Conservation (phyloP, 2,888 invertebrate genomes). For the Gryllus longicercus region DNA sequence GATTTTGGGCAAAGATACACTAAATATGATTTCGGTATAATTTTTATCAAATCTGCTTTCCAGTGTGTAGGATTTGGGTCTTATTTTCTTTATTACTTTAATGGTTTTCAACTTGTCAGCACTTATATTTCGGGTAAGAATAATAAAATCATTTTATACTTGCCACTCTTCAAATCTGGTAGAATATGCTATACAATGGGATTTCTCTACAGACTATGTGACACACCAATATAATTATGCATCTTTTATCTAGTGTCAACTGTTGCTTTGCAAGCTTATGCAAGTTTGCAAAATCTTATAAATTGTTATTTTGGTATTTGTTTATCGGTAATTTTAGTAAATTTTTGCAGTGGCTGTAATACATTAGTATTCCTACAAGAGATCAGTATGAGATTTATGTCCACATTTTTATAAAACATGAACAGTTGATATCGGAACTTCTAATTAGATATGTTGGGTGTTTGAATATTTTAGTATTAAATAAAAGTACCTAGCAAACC, state of each 20-base stretch:
- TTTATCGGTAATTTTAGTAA: neutral
- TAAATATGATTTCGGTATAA: conserved; percentile 4
- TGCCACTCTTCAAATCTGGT: no score
- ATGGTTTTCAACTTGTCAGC: conserved; percentile 85
- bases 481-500: neutral
- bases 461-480: neutral
- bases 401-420: conserved; percentile 77
- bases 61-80: conserved; percentile 85
- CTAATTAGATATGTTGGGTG: neutral
- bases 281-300: conserved; percentile 50
- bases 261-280: conserved; percentile 70
- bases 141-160: no score
- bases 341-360: conserved; percentile 68
- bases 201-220: conserved; percentile 76
- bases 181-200: conserved; percentile 52
- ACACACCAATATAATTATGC: conserved; percentile 65
- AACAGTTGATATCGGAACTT: conserved; percentile 38
- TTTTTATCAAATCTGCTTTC: conserved; percentile 38
- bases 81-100: conserved; percentile 76
- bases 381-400: conserved; percentile 83
- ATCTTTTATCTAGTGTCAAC: conserved; percentile 68
- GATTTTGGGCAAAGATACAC: no score
- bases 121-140: conserved; percentile 80
- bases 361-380: conserved; percentile 88
- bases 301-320: neutral